Evolutionary conservation across 2,113 vertebrate genomes (phyloP).

Genomic region (Casuarius casuarius): DNA sequence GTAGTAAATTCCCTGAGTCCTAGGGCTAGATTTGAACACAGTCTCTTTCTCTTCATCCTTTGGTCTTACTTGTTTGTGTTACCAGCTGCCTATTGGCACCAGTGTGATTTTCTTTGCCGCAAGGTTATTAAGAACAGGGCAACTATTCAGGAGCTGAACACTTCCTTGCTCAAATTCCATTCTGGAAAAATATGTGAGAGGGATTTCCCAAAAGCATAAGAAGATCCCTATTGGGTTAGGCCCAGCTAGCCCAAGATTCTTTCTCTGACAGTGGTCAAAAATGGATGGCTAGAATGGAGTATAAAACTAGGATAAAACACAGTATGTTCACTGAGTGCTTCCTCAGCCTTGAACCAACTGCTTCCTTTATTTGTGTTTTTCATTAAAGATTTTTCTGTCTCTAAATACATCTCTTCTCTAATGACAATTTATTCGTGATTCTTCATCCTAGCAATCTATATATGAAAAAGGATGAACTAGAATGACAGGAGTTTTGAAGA

Average conservation of each 20-base stretch:
- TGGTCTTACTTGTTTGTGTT: not conserved
- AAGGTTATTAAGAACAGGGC: not conserved
- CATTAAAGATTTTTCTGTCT: not conserved
- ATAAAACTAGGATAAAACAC: not conserved
- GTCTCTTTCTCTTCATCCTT: not conserved
- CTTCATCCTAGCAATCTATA: not conserved
- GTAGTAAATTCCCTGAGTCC: not conserved
- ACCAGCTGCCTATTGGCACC: not conserved
- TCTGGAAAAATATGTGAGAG: not conserved
- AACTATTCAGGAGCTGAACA: not conserved
- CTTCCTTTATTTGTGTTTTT: not conserved
- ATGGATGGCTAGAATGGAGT: not conserved
- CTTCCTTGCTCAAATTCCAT: not conserved
- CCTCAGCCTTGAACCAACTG: not conserved
- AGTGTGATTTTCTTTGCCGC: not conserved
- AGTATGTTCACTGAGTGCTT: not conserved
- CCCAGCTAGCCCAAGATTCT: not conserved
- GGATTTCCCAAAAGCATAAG: not conserved
- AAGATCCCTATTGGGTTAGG: not conserved
- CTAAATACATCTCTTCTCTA: not conserved
- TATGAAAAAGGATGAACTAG: not conserved
- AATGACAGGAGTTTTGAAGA: not conserved
- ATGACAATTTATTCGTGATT: not conserved
- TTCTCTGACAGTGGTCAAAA: not conserved
- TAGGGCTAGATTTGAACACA: not conserved